Evolutionary conservation across 2,113 vertebrate species (phyloP).

Genomic region (Otocyon megalotis): DNA sequence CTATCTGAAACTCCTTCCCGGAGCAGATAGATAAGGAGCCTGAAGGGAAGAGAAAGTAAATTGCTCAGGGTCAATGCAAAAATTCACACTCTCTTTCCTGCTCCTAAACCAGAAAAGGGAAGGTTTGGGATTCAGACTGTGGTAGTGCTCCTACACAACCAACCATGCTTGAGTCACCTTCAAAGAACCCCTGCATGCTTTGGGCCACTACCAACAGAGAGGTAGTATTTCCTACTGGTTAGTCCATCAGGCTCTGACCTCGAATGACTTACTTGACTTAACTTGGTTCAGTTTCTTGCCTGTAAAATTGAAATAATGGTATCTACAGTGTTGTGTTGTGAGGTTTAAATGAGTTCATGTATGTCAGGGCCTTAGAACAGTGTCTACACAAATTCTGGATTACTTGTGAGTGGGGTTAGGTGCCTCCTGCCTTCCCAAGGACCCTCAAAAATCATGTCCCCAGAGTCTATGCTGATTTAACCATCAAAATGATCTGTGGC

Average conservation of each 20-base stretch:
- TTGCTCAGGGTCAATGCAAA: background rate
- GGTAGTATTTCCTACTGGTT: background rate
- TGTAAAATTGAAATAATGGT: background rate
- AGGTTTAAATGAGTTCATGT: background rate
- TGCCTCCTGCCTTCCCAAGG: background rate
- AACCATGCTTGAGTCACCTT: background rate
- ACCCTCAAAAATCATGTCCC: slow-evolving; percentile 24
- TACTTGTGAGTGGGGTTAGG: background rate
- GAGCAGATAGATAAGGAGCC: slow-evolving; percentile 61
- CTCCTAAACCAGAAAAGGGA: background rate
- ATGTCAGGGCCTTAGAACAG: background rate
- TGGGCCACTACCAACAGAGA: background rate
- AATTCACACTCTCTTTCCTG: slow-evolving; percentile 3
- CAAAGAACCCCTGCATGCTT: background rate
- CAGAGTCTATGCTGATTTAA: slow-evolving; percentile 1
- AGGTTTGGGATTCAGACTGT: background rate
- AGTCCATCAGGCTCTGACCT: background rate
- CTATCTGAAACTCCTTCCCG: slow-evolving; percentile 10
- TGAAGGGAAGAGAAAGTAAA: background rate
- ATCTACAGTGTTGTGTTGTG: background rate
- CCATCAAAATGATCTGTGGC: background rate
- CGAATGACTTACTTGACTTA: background rate
- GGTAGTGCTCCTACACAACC: background rate
- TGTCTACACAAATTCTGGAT: background rate
- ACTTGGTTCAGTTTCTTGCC: slow-evolving; percentile 9